Percentiles rank a stretch among this genome's conserved stretches.
Conservation (phyloP, 2,888 invertebrate species). For the Noctuana brunneofusca region DNA sequence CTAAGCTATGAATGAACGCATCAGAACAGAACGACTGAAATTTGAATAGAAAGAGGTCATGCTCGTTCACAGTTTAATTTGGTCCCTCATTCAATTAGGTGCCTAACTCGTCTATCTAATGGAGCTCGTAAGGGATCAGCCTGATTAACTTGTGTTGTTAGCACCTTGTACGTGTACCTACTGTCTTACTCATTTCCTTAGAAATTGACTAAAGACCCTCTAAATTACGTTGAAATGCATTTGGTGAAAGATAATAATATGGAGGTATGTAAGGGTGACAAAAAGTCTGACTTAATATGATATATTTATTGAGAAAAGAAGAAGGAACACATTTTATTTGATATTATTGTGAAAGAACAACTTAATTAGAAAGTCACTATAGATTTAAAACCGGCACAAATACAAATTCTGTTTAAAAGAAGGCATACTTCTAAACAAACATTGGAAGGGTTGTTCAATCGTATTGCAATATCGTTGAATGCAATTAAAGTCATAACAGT, state of each 20-base stretch:
- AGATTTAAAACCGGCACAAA: neutral
- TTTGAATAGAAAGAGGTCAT: constrained; percentile 81
- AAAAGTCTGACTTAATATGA: too few relatives aligned
- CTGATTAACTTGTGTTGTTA: constrained; percentile 76
- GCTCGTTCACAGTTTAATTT: constrained; percentile 70
- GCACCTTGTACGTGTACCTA: constrained; percentile 52
- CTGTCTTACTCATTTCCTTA: constrained; percentile 46
- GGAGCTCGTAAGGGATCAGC: constrained; percentile 73
- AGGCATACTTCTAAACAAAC: constrained; percentile 23
- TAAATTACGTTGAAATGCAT: neutral
- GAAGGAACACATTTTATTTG: too few relatives aligned
- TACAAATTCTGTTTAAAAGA: constrained; percentile 5
- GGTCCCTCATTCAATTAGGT: constrained; percentile 80
- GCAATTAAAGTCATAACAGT: constrained; percentile 37
- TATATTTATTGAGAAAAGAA: too few relatives aligned
- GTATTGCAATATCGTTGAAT: constrained; percentile 32
- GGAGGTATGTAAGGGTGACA: too few relatives aligned
- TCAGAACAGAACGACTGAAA: constrained; percentile 55
- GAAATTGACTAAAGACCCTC: constrained; percentile 35
- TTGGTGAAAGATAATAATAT: too few relatives aligned
- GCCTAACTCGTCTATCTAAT: constrained; percentile 69
- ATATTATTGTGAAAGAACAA: neutral
- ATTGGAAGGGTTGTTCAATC: constrained; percentile 18
- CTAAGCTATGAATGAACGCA: constrained; percentile 45
- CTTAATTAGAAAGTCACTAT: neutral